Percentiles rank a stretch among this genome's conserved stretches.
Evolutionary conservation across 1,140 invertebrate species (phyloP).

Genomic region (Cyphomyrmex costatus): DNA sequence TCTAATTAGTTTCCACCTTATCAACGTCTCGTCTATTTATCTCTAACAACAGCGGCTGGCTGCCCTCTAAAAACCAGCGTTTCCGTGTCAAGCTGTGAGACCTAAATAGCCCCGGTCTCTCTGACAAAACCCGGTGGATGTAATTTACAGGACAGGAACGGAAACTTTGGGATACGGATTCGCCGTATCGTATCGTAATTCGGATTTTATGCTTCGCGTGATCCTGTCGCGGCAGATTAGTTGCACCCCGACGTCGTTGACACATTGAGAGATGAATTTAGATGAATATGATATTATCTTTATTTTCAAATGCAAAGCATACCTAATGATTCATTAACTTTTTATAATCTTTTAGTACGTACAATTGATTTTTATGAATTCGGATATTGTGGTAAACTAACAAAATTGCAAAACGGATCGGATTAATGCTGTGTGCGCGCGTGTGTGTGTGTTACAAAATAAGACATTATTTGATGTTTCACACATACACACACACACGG

Average conservation of each 20-base stretch:
- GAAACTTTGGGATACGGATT: constrained; percentile 40
- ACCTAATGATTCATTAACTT: constrained; percentile 23
- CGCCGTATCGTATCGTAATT: constrained; percentile 28
- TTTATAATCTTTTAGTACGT: background rate
- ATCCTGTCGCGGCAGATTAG: constrained; percentile 51
- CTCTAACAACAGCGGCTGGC: background rate
- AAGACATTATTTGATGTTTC: no score
- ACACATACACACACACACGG: no score
- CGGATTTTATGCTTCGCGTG: constrained; percentile 57
- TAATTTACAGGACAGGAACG: constrained; percentile 36
- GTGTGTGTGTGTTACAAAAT: no score
- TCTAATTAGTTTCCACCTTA: constrained; percentile 67
- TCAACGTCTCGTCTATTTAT: constrained; percentile 39
- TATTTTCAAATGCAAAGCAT: constrained; percentile 56
- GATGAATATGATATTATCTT: constrained; percentile 52
- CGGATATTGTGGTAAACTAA: constrained; percentile 11
- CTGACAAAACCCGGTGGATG: constrained; percentile 22
- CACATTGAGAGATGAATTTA: constrained; percentile 53
- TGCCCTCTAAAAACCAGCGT: background rate
- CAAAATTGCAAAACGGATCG: background rate
- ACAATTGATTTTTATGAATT: constrained; percentile 40
- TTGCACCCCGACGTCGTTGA: background rate
- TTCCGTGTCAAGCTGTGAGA: constrained; percentile 28
- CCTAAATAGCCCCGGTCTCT: constrained; percentile 23
- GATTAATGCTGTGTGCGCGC: constrained; percentile 39